phyloP scores from a whole-genome alignment of 2,888 invertebrate genomes.

The Mythimna impura region DNA sequence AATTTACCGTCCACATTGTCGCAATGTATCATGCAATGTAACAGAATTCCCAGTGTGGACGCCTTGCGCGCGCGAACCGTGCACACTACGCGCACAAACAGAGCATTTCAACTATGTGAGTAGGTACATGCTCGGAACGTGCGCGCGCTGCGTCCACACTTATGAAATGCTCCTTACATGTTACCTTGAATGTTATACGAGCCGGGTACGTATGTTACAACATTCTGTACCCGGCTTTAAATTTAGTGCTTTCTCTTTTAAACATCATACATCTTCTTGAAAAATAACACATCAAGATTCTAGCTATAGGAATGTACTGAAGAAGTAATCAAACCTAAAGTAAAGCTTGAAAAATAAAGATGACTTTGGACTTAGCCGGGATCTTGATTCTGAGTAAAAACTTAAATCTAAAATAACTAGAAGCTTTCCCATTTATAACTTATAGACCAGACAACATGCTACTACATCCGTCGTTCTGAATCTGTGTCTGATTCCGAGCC shows the following conservation, averaged over 20 bases:
- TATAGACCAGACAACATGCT: conserved; percentile 63
- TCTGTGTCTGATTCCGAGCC: conserved; percentile 47
- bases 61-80: too few relatives aligned
- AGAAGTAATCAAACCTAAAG: neutral
- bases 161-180: too few relatives aligned
- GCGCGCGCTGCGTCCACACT: too few relatives aligned
- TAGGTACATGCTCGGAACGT: too few relatives aligned
- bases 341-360: neutral
- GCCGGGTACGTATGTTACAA: too few relatives aligned
- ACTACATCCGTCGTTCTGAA: conserved; percentile 73
- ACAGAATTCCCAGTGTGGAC: too few relatives aligned
- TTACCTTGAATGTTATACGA: too few relatives aligned
- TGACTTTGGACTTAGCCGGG: neutral
- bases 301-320: neutral
- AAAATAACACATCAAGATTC: conserved; percentile 1
- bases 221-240: neutral
- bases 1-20: too few relatives aligned
- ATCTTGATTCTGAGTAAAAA: neutral
- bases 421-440: neutral
- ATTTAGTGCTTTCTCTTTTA: neutral
- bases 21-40: too few relatives aligned
- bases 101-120: too few relatives aligned
- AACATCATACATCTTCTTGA: neutral
- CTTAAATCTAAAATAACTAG: neutral
- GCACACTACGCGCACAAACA: too few relatives aligned